These are phyloP conservation scores for Strix uralensis DNA, from an alignment of 2,113 vertebrate species.

Conservation along the genomic window DNA sequence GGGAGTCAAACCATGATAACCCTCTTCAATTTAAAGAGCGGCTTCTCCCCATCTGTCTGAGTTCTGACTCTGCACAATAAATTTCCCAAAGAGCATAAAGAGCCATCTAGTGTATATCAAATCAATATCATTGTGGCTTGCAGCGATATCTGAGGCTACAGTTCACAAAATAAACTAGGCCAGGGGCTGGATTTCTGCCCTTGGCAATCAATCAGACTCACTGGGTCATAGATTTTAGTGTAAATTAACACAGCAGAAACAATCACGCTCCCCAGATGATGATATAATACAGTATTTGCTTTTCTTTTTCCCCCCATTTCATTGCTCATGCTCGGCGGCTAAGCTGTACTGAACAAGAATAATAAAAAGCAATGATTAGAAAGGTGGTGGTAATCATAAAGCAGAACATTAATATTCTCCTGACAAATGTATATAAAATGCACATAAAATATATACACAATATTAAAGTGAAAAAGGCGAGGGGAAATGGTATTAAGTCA, in stretches of 20 bases:
- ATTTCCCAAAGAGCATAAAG: constrained; percentile 85
- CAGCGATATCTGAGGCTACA: constrained; percentile 82
- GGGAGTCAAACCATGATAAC: constrained; percentile 81
- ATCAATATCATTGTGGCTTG: constrained; percentile 83
- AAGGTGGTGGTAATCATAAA: constrained; percentile 55
- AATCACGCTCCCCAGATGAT: constrained; percentile 75
- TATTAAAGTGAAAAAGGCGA: not conserved
- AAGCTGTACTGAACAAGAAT: constrained; percentile 65
- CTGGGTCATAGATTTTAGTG: constrained; percentile 85
- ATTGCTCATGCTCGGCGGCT: constrained; percentile 56
- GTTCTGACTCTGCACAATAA: constrained; percentile 82
- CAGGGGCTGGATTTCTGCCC: constrained; percentile 83
- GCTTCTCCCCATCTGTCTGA: constrained; percentile 76
- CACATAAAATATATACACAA: constrained; percentile 10
- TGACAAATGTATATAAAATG: constrained; percentile 50
- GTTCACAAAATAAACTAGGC: constrained; percentile 87
- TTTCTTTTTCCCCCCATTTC: constrained; percentile 57
- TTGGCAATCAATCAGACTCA: constrained; percentile 83
- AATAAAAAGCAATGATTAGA: constrained; percentile 74
- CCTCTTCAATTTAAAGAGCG: constrained; percentile 82
- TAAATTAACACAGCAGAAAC: constrained; percentile 87
- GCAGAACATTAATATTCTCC: constrained; percentile 61
- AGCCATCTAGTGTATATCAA: constrained; percentile 86
- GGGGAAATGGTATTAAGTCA: not conserved
- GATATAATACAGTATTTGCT: constrained; percentile 77